phyloP scores from a whole-genome alignment of 2,888 invertebrate species.

The Octodonta nipae region DNA sequence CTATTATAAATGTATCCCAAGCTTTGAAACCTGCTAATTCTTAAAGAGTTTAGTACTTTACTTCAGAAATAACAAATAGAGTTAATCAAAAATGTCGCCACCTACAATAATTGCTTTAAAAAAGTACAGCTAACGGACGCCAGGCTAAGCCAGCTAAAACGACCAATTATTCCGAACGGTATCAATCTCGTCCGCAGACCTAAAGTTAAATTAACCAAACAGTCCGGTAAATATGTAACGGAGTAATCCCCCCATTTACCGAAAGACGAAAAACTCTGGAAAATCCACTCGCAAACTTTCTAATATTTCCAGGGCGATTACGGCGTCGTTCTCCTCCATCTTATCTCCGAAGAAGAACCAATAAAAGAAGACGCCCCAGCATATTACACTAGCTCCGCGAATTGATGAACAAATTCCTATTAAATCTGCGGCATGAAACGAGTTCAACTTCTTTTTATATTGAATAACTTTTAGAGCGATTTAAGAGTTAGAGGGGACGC shows the following conservation, averaged over 20 bases:
- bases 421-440: conserved; percentile 37
- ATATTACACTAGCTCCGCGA: conserved; percentile 32
- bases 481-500: conserved; percentile 29
- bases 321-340: conserved; percentile 17
- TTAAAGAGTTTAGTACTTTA: too few species aligned
- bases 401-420: conserved; percentile 41
- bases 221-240: conserved; percentile 9
- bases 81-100: too few species aligned
- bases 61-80: too few species aligned
- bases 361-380: conserved; percentile 22
- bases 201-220: conserved; percentile 3
- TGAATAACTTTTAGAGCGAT: conserved; percentile 38
- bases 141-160: too few species aligned
- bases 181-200: too few species aligned
- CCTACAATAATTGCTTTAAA: too few species aligned
- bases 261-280: conserved; percentile 6
- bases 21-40: too few species aligned
- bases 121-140: too few species aligned
- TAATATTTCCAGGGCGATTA: conserved; percentile 22
- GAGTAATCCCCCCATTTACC: conserved; percentile 8
- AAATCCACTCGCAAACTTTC: conserved; percentile 17
- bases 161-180: too few species aligned
- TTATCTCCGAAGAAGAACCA: conserved; percentile 21
- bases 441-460: conserved; percentile 38
- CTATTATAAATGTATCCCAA: too few species aligned